phyloP scores from a whole-genome alignment of 2,113 vertebrate species.

The Corythornis madagascariensis region DNA sequence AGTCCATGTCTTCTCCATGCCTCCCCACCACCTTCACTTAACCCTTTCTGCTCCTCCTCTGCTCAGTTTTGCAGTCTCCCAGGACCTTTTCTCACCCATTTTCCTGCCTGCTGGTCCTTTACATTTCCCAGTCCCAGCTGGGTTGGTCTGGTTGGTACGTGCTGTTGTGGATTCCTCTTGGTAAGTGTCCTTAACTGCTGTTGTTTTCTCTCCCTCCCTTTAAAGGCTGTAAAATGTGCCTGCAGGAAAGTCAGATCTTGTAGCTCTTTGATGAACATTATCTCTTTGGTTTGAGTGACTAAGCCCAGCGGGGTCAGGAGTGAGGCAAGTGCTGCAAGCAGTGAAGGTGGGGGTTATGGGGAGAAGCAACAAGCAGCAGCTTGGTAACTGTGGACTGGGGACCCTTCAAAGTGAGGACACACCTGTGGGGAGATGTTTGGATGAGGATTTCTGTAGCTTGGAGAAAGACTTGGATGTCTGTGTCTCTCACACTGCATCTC shows the following conservation, averaged over 20 bases:
- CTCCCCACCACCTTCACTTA: neutral
- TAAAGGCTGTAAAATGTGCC: neutral
- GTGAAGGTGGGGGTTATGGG: neutral
- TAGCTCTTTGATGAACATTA: neutral
- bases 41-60: slow-evolving; percentile 39
- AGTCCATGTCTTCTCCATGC: neutral
- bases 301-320: neutral
- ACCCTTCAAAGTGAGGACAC: neutral
- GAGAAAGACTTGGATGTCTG: neutral
- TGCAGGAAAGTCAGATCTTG: neutral
- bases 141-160: slow-evolving; percentile 16
- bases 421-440: neutral
- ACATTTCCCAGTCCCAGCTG: neutral
- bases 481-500: neutral
- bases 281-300: neutral
- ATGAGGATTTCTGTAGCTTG: rapidly evolving
- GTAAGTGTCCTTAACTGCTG: slow-evolving; percentile 40
- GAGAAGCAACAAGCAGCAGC: neutral
- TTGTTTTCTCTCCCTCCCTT: neutral
- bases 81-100: slow-evolving; percentile 25
- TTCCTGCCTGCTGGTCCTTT: slow-evolving; percentile 34
- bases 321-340: neutral
- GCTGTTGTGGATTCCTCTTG: slow-evolving; percentile 5
- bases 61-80: slow-evolving; percentile 32
- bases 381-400: neutral